Conservation (phyloP, 2,113 vertebrate genomes). For the Eublepharis macularius region DNA sequence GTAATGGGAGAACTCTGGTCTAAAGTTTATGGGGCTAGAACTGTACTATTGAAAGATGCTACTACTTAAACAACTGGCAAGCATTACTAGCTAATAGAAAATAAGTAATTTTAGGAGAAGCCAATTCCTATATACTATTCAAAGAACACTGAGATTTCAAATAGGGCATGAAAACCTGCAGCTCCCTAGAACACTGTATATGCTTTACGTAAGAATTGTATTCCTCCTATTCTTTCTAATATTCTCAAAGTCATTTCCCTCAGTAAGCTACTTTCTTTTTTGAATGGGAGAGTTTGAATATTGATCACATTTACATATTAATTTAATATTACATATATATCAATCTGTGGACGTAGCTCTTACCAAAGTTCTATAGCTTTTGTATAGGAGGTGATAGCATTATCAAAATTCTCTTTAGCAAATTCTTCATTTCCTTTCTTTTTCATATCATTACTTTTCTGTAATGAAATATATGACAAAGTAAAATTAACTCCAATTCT, state of each 20-base stretch:
- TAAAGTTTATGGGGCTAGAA: no score
- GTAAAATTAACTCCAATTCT: neutral
- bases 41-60: neutral
- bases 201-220: neutral
- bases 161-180: neutral
- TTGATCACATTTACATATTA: no score
- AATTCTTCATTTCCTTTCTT: constrained; percentile 85
- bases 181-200: neutral
- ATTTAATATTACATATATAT: neutral
- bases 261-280: neutral
- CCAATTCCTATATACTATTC: neutral
- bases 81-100: neutral
- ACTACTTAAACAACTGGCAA: neutral
- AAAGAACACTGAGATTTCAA: neutral
- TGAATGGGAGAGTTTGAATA: neutral
- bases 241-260: neutral
- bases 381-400: constrained; percentile 83
- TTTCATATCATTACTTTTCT: constrained; percentile 88
- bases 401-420: constrained; percentile 75
- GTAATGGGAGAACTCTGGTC: neutral
- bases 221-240: neutral
- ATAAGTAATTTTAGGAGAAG: neutral
- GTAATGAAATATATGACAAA: constrained; percentile 50
- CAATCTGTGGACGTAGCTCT: constrained; percentile 47
- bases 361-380: constrained; percentile 87